Percentiles rank a stretch among this genome's conserved stretches.
phyloP scores from a whole-genome alignment of 2,113 vertebrate species.

The Malurus alboscapulatus region DNA sequence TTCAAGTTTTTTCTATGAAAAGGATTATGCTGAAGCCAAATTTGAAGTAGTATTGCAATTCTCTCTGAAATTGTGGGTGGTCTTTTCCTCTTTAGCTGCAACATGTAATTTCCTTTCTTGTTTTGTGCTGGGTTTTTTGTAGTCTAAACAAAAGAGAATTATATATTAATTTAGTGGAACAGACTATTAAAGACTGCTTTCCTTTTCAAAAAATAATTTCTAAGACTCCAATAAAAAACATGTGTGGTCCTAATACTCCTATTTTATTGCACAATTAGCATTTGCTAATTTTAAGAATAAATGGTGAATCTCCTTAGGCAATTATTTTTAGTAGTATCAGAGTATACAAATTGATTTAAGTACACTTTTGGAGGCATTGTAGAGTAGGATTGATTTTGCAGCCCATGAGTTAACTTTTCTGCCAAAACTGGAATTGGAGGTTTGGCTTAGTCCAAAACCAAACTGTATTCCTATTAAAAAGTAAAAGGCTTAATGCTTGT shows the following conservation, averaged over 20 bases:
- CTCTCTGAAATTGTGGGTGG: constrained; percentile 20
- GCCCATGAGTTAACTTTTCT: constrained; percentile 48
- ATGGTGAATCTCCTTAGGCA: constrained; percentile 22
- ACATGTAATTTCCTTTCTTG: neutral
- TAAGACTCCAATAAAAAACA: neutral
- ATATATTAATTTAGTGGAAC: constrained; percentile 1
- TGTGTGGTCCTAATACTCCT: constrained; percentile 21
- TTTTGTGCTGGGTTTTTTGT: neutral
- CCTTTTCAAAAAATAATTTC: constrained; percentile 8
- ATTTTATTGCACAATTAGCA: constrained; percentile 42
- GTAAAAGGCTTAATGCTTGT: neutral
- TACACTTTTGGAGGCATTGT: constrained; percentile 70
- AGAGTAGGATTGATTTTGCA: constrained; percentile 67
- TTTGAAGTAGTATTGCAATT: neutral
- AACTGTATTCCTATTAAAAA: constrained; percentile 42
- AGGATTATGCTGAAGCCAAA: neutral
- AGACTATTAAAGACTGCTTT: neutral
- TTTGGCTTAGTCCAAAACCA: constrained; percentile 48
- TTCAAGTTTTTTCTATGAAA: constrained; percentile 7
- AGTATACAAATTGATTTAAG: constrained; percentile 72
- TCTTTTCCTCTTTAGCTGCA: neutral
- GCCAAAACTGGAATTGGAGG: constrained; percentile 45
- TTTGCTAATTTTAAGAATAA: constrained; percentile 4
- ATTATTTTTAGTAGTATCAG: constrained; percentile 56
- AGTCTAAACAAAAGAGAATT: neutral